These are phyloP conservation scores for Pseudocheirus occidentalis DNA, from an alignment of 2,797 vertebrate genomes.

Conservation along the genomic window DNA sequence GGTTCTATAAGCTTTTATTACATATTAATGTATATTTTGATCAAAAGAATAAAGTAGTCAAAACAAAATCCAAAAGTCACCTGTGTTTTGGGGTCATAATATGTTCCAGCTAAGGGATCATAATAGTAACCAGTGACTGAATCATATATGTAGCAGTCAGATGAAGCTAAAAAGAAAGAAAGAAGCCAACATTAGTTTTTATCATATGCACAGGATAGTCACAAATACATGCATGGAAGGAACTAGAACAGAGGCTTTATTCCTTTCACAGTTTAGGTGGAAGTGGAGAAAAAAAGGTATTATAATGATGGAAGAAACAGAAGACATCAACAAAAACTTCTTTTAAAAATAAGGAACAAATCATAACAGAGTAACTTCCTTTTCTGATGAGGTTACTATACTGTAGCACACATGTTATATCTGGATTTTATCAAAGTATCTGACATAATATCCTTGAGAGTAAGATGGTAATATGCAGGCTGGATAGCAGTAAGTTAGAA, in stretches of 20 bases:
- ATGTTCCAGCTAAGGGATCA: constrained; percentile 94
- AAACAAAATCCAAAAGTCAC: constrained; percentile 82
- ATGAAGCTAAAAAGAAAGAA: constrained; percentile 85
- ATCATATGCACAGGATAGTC: not conserved
- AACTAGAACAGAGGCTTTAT: not conserved
- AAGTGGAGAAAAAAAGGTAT: not conserved
- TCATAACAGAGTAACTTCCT: not conserved
- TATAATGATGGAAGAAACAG: not conserved
- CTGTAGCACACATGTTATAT: not conserved
- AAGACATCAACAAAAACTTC: not conserved
- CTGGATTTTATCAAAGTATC: not conserved
- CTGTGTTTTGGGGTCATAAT: constrained; percentile 95
- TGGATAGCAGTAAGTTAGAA: not conserved
- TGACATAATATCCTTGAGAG: not conserved
- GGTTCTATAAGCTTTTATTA: not conserved
- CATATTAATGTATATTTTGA: constrained; percentile 45
- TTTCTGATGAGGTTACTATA: not conserved
- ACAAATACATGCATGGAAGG: not conserved
- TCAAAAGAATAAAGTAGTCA: constrained; percentile 45
- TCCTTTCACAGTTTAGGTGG: not conserved
- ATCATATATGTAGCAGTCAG: constrained; percentile 95
- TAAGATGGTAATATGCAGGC: not conserved
- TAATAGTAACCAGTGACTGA: constrained; percentile 97
- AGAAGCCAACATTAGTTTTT: constrained; percentile 48
- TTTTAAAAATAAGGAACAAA: not conserved